Evolutionary conservation across 2,888 invertebrate species (phyloP), one percentile per base, ranked within the genome.

Genomic region (Actias luna): DNA sequence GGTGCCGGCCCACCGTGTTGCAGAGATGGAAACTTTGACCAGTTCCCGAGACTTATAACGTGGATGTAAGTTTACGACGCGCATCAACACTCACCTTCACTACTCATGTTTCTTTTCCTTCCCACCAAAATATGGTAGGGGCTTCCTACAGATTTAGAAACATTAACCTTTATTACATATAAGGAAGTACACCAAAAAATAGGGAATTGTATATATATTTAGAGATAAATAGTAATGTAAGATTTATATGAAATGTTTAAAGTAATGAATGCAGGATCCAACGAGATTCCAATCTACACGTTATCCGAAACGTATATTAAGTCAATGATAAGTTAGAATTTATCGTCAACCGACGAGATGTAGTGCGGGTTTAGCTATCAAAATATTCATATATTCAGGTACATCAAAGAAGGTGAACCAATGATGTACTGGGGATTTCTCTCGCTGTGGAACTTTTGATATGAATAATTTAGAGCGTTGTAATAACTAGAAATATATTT

Each of bases 301-400:
- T 57, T 39, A 39, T 39, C 57, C 36, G 18, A 12, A 18, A 57
- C 18, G 22, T 57, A 29, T 29, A 61, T 61, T 55, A 61, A 57
- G 29, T n/a, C 31, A 39, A 8, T 61, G 39, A 57, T 61, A 61
- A 52, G 33, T 22, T 16, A 39, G 31, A 29, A 61, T 61, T 61
- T 61, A 57, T 57, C 57, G 27, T n/a, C 57, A 57, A 39, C 18
- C 39, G 39, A 14, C 55, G 55, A 36, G 27, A 35, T 52, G 8
- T 29, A 52, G 33, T 25, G 12, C 7, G 59, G 55, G 29, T 31
- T 35, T 55, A n/a, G 29, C 42, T 27, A 61, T 61, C 69, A 74
- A n/a, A 71, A 71, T 77, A 80, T 80, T 77, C 77, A 80, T 77
- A 71, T 73, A 74, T 76, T 74, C 74, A 63, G 65, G 70, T 70